Evolutionary conservation across 1,140 invertebrate genomes (phyloP).

Genomic region (Ericerus pela): DNA sequence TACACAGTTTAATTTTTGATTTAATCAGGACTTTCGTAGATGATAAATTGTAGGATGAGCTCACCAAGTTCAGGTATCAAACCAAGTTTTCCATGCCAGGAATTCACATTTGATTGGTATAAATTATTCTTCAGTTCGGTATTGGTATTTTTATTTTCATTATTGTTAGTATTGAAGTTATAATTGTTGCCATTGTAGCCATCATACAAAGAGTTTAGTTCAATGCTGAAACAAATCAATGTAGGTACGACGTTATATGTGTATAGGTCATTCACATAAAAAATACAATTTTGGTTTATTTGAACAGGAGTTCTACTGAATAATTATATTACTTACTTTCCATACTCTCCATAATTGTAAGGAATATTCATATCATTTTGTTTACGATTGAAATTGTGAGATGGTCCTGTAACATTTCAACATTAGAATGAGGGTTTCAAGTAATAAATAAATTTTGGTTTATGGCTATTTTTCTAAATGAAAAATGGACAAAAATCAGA

Average conservation of each 20-base stretch:
- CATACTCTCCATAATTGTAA: constrained; percentile 4
- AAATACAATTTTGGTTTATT: neutral
- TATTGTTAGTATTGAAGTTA: no score
- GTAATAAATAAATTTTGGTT: no score
- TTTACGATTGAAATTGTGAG: neutral
- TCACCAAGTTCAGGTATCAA: no score
- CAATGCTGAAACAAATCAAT: no score
- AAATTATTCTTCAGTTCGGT: neutral
- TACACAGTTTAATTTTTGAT: no score
- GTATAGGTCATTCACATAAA: neutral
- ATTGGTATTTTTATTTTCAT: no score
- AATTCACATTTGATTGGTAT: neutral
- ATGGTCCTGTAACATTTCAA: neutral
- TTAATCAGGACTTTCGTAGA: no score
- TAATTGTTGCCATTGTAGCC: neutral
- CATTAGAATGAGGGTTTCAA: no score
- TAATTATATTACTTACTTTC: constrained; percentile 1
- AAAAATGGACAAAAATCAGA: no score
- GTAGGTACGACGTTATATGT: neutral
- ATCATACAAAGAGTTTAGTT: neutral
- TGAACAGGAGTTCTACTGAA: neutral
- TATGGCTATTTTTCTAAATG: no score
- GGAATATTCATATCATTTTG: constrained; percentile 3
- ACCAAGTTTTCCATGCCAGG: no score
- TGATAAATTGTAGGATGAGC: no score